Evolutionary conservation across 1,140 invertebrate species (phyloP).

Genomic region (Propsilocerus akamusi): DNA sequence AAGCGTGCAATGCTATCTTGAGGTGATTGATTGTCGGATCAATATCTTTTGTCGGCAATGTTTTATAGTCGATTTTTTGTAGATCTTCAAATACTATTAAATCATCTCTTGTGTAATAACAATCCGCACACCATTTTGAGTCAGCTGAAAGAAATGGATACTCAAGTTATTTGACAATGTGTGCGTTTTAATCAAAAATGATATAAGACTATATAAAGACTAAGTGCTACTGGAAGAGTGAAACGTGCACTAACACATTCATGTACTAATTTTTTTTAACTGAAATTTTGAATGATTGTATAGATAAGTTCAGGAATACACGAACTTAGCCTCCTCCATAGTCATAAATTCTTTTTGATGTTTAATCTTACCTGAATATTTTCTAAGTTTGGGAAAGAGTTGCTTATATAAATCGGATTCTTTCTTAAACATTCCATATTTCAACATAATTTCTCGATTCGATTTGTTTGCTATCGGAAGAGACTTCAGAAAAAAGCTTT

Average conservation of each 20-base stretch:
- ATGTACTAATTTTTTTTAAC: too few species aligned
- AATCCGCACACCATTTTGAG: slow-evolving; percentile 21
- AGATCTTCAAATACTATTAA: slow-evolving; percentile 26
- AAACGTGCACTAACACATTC: too few species aligned
- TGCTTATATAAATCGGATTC: background rate
- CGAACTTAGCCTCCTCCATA: too few species aligned
- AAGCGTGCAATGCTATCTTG: slow-evolving; percentile 16
- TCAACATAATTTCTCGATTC: background rate
- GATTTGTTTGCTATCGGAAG: background rate
- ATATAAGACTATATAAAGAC: too few species aligned
- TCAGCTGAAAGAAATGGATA: background rate
- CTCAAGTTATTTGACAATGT: too few species aligned
- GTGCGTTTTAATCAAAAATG: too few species aligned
- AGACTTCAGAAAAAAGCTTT: background rate
- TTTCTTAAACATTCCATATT: background rate
- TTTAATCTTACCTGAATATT: background rate
- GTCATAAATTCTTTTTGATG: background rate
- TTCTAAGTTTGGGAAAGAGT: background rate
- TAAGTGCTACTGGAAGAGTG: too few species aligned
- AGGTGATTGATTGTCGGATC: slow-evolving; percentile 15
- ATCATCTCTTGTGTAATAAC: slow-evolving; percentile 19
- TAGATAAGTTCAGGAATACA: too few species aligned
- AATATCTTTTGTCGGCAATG: slow-evolving; percentile 14
- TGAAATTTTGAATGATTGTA: background rate
- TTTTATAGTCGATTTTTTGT: slow-evolving; percentile 15